Evolutionary conservation across 1,140 invertebrate species (phyloP), one percentile per base, ranked within the genome.

Genomic region (Copidosoma floridanum): DNA sequence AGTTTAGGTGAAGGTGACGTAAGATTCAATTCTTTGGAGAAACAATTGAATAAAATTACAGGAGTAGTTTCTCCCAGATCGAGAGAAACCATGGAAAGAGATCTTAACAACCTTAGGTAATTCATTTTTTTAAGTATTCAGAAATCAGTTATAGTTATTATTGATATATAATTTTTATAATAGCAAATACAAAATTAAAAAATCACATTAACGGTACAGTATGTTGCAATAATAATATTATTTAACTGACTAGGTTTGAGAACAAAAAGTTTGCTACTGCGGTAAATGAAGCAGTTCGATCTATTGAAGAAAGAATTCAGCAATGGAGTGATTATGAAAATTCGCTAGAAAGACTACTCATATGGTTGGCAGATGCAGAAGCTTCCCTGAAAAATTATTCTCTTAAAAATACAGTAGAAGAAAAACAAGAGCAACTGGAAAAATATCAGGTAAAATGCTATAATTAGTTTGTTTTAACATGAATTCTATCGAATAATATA

Each of bases 291-390:
- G 87, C 90, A 0, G 85, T 86, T 68, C 87, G 88, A 65, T 86
- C 85, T 27, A 81, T 98, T 23, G 90, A 95, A 75, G 89, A 93
- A 64, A 86, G 90, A 57, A 83, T 97, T 35, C 86, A 90, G 66
- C 92, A 95, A 77, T 97, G 95, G 95, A 87, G 83, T 43, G 90
- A 94, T 58, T 97, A 95, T 71, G 94, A 97, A 71, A 85, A 86
- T 56, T 89, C 90, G 2, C 86, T 95, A 67, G 93, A 95, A 64
- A 83, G 87, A 38, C 79, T 97, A 26, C 84, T 93, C 40, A 79
- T 83, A 18, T 96, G 94, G 92, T 77, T 97, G 44, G 86, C 85
- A 57, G 93, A 95, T 63, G 89, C 92, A 24, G 95, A 98, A 81
- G 85, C 86, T 57, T 85, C 86, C 20, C 81, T 97, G 18, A 96